These are phyloP conservation scores for Ernsta delagoae DNA, from an alignment of 2,888 invertebrate species.

Conservation along the genomic window DNA sequence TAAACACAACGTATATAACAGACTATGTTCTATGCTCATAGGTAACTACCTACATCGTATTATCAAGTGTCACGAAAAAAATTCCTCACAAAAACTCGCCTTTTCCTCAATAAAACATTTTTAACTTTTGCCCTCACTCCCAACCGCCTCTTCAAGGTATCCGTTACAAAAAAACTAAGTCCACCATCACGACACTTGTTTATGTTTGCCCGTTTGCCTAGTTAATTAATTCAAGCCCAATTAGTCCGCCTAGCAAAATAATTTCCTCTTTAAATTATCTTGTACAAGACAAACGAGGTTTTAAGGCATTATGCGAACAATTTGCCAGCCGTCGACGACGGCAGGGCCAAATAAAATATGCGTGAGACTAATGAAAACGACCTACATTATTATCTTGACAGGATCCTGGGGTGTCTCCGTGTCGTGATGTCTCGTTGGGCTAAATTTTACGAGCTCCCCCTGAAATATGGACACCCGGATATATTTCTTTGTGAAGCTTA, in stretches of 20 bases:
- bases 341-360: conserved; percentile 64
- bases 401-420: conserved; percentile 30
- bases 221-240: conserved; percentile 69
- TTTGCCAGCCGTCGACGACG: conserved; percentile 57
- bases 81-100: neutral
- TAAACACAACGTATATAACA: no score
- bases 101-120: neutral
- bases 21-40: no score
- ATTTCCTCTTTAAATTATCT: conserved; percentile 67
- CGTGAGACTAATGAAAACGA: conserved; percentile 62
- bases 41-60: neutral
- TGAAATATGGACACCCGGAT: neutral
- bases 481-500: conserved; percentile 2
- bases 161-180: conserved; percentile 46
- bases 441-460: neutral
- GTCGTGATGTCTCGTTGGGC: neutral
- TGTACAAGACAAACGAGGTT: conserved; percentile 54
- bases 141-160: conserved; percentile 32
- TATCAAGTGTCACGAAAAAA: neutral
- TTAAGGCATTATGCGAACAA: conserved; percentile 52
- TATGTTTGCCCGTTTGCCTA: conserved; percentile 54
- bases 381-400: conserved; percentile 49
- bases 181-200: conserved; percentile 56
- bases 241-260: conserved; percentile 63
- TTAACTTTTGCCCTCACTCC: neutral